Conservation (phyloP, 64 coral and sea anemone species). For the Astreopora myriophthalma region DNA sequence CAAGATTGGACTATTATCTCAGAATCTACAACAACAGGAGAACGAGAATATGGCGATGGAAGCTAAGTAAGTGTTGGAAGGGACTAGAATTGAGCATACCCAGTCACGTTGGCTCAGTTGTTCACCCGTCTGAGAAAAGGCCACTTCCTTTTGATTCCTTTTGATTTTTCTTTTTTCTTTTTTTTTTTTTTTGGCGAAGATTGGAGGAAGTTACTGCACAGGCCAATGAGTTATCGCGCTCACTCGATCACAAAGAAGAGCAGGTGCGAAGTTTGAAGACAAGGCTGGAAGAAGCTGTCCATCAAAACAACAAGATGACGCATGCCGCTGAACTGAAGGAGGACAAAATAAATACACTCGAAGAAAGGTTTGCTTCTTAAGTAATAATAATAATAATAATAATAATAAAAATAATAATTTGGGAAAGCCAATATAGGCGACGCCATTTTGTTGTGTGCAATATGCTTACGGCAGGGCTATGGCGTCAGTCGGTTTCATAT, state of each 20-base stretch:
- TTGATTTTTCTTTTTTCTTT: no score
- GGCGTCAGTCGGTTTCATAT: no score
- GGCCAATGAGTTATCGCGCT: constrained; percentile 65
- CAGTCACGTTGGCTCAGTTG: background rate
- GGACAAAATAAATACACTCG: constrained; percentile 83
- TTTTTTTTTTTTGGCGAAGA: constrained; percentile 37
- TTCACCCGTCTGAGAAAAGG: no score
- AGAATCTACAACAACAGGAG: constrained; percentile 59
- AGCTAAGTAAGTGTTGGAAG: constrained; percentile 30
- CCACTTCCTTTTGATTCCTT: no score
- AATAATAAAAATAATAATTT: no score
- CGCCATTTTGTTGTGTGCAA: no score
- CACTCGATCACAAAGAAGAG: constrained; percentile 82
- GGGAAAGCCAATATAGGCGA: no score
- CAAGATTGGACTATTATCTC: constrained; percentile 41
- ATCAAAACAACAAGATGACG: constrained; percentile 81
- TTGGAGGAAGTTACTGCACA: constrained; percentile 83
- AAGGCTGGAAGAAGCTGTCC: constrained; percentile 87
- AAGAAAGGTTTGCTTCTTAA: constrained; percentile 62
- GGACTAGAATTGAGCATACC: background rate
- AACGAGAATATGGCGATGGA: constrained; percentile 47
- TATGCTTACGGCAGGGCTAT: no score
- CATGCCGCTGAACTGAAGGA: constrained; percentile 80
- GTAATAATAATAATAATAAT: no score
- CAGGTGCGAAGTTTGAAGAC: constrained; percentile 76